Percentiles rank a stretch among this genome's conserved stretches.
Evolutionary conservation across 2,113 vertebrate genomes (phyloP).

Genomic region (Siniperca chuatsi): DNA sequence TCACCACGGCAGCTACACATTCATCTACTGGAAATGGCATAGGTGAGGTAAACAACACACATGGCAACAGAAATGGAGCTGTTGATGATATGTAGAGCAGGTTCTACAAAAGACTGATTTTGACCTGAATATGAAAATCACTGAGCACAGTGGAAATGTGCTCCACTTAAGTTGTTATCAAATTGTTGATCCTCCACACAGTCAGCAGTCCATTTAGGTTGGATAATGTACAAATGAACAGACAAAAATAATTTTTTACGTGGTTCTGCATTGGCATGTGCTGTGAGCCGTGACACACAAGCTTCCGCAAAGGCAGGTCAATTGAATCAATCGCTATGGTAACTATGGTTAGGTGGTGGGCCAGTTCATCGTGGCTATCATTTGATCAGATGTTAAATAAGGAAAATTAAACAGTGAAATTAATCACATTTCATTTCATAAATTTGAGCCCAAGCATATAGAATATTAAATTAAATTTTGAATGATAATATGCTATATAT

Average conservation of each 20-base stretch:
- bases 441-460: constrained; percentile 5
- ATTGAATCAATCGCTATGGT: constrained; percentile 30
- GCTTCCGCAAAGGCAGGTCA: constrained; percentile 26
- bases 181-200: constrained; percentile 22
- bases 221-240: constrained; percentile 45
- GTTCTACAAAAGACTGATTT: constrained; percentile 2
- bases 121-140: background rate
- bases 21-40: constrained; percentile 64
- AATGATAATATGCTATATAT: background rate
- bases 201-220: constrained; percentile 64
- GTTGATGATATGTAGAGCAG: constrained; percentile 12
- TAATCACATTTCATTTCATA: constrained; percentile 11
- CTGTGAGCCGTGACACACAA: constrained; percentile 32
- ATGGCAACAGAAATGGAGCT: constrained; percentile 61
- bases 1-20: constrained; percentile 75
- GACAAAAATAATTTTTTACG: constrained; percentile 30
- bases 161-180: background rate
- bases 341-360: constrained; percentile 28
- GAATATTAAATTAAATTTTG: background rate
- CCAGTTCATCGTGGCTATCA: constrained; percentile 27
- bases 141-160: background rate
- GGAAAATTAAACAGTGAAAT: constrained; percentile 13
- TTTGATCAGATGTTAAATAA: constrained; percentile 42
- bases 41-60: constrained; percentile 53
- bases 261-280: constrained; percentile 49